Evolutionary conservation across 1,140 invertebrate genomes (phyloP).

Genomic region (Cotesia chilonis): DNA sequence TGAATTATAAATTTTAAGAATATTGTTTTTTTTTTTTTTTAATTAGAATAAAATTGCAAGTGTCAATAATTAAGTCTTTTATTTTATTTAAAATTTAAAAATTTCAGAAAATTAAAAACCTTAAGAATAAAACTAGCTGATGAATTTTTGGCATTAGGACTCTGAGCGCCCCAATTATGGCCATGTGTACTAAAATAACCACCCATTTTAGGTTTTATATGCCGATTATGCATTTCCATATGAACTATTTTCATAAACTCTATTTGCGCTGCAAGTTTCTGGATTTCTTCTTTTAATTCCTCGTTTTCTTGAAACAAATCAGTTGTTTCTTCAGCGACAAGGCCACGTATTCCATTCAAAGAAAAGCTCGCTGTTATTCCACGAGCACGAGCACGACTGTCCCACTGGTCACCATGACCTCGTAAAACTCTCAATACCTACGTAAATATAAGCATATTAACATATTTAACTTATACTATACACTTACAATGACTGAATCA

Average conservation of each 20-base stretch:
- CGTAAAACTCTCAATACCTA: slow-evolving; percentile 80
- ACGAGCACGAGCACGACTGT: slow-evolving; percentile 78
- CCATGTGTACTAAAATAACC: slow-evolving; percentile 74
- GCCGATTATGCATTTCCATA: slow-evolving; percentile 90
- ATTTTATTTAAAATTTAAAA: too few species aligned
- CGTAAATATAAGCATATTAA: slow-evolving; percentile 1
- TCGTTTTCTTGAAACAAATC: slow-evolving; percentile 91
- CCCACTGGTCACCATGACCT: slow-evolving; percentile 87
- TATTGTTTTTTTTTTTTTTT: too few species aligned
- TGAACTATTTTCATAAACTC: slow-evolving; percentile 93
- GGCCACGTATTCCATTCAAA: slow-evolving; percentile 79
- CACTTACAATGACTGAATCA: neutral
- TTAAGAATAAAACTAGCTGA: slow-evolving; percentile 55
- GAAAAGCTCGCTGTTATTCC: slow-evolving; percentile 86
- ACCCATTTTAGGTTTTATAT: slow-evolving; percentile 82
- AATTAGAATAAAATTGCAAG: too few species aligned
- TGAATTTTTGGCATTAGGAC: slow-evolving; percentile 52
- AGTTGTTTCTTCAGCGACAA: slow-evolving; percentile 80
- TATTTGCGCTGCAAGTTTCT: slow-evolving; percentile 88
- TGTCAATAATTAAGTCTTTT: too few species aligned
- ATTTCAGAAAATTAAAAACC: slow-evolving; percentile 36
- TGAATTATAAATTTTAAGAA: too few species aligned
- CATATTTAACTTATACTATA: neutral
- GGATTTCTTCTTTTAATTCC: slow-evolving; percentile 89
- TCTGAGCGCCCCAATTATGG: slow-evolving; percentile 49